A percentile compares a stretch with the other conserved stretches of the same genome.
Conservation (phyloP, 92 coral and sea anemone genomes). For the Ricordea florida region DNA sequence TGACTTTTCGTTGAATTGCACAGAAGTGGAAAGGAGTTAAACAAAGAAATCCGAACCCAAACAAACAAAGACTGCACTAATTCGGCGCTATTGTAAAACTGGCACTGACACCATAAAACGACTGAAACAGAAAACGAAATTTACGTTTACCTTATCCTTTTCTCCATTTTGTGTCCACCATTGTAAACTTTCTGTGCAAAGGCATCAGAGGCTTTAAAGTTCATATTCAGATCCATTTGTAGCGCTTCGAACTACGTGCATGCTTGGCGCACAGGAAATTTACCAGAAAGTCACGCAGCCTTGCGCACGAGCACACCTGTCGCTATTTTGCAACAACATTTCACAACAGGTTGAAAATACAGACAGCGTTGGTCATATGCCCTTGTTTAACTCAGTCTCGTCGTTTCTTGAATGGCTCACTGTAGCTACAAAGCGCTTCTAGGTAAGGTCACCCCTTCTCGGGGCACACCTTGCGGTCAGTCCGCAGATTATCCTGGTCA, state of each 20-base stretch:
- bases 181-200: neutral
- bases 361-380: neutral
- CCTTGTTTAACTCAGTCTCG: slow-evolving; percentile 1
- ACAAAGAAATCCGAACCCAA: neutral
- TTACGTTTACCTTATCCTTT: neutral
- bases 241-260: slow-evolving; percentile 5
- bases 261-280: too few species aligned
- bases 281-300: slow-evolving; percentile 10
- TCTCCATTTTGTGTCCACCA: neutral
- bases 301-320: neutral
- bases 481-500: too few species aligned
- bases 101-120: neutral
- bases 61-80: neutral
- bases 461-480: neutral
- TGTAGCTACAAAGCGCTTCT: too few species aligned
- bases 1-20: neutral
- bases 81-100: neutral
- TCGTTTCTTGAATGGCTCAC: slow-evolving; percentile 6
- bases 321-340: too few species aligned
- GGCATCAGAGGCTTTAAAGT: neutral
- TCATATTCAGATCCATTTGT: slow-evolving; percentile 4
- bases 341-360: too few species aligned
- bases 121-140: too few species aligned
- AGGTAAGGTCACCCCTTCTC: too few species aligned
- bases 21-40: neutral